Base-by-base conservation (phyloP, 2,113 vertebrate genomes). In the Solea solea region DNA sequence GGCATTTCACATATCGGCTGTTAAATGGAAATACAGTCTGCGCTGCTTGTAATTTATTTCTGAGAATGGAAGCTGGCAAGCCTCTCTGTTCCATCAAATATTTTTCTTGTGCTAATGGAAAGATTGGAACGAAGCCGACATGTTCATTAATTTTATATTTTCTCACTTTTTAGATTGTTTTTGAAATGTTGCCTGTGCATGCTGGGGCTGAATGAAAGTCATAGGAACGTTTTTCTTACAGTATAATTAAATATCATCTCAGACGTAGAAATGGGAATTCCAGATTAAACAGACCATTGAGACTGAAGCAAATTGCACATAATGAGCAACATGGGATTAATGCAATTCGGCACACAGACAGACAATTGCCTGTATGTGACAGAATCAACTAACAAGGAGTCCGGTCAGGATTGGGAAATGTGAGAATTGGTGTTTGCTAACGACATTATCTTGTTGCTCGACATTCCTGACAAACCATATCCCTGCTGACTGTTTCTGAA, bases 381-480 rank as follows among this genome's bases (percentile, higher is more conserved):
- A 39, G n/a, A 48, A 9, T 28, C 15, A 28, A 3, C 28, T 8
- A 45, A 75, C 78, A 80, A 72, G 56, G 56, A 28, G 13, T 58
- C 61, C n/a, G 56, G 76, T 73, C 61, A 59, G 2, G 50, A 59
- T 0, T 0, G 49, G 51, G 55, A 71, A 50, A 62, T 16, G 53
- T 25, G 21, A 13, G 25, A 16, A 49, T 15, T 25, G 13, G 25
- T 63, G 27, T 15, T 46, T 21, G 21, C 34, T 45, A 40, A 64
- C 64, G 69, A 27, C 54, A 53, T 53, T 1, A 74, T 62, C 9
- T 40, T 73, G 49, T 74, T 61, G 25, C 50, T 40, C 15, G 59
- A 49, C 70, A 79, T 84, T 79, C 71, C 58, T 51, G 40, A 42
- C 65, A 72, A 69, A 28, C 46, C 61, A 39, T 53, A 68, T 34